A percentile compares a stretch with the other conserved stretches of the same genome.
Conservation (phyloP, 92 coral and sea anemone genomes). For the Umimayanthus kanabou region DNA sequence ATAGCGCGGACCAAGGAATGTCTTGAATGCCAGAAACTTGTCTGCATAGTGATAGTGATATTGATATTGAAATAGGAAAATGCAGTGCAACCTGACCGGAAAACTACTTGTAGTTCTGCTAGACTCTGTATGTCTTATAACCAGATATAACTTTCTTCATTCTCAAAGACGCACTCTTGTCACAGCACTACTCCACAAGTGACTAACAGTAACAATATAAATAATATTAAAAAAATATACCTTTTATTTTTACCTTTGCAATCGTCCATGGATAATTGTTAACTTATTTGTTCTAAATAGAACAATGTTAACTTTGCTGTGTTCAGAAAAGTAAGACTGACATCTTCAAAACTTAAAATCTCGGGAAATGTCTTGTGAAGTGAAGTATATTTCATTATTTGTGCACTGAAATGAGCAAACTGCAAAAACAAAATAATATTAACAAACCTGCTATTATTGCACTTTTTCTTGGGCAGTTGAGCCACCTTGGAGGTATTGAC, state of each 20-base stretch:
- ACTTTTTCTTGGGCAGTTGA: conserved; percentile 94
- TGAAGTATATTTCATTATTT: no score
- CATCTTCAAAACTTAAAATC: neutral
- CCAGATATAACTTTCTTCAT: neutral
- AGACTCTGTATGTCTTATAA: neutral
- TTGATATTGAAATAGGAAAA: neutral
- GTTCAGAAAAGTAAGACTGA: neutral
- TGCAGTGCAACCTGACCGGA: neutral
- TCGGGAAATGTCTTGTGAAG: neutral
- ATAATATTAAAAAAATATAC: no score
- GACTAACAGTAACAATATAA: no score
- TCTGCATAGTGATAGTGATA: conserved; percentile 48
- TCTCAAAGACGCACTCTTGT: no score
- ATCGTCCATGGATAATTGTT: no score
- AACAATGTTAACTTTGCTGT: neutral
- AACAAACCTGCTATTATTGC: conserved; percentile 84
- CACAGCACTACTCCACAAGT: no score
- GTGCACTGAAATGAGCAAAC: neutral
- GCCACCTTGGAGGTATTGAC: conserved; percentile 96
- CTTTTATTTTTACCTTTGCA: no score
- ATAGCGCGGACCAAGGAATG: conserved; percentile 87
- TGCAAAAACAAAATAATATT: neutral
- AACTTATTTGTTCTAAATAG: no score
- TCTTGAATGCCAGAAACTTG: conserved; percentile 92
- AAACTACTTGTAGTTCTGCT: neutral